Evolutionary conservation across 2,113 vertebrate species (phyloP).

Genomic region (Pseudorhombus dupliciocellatus): DNA sequence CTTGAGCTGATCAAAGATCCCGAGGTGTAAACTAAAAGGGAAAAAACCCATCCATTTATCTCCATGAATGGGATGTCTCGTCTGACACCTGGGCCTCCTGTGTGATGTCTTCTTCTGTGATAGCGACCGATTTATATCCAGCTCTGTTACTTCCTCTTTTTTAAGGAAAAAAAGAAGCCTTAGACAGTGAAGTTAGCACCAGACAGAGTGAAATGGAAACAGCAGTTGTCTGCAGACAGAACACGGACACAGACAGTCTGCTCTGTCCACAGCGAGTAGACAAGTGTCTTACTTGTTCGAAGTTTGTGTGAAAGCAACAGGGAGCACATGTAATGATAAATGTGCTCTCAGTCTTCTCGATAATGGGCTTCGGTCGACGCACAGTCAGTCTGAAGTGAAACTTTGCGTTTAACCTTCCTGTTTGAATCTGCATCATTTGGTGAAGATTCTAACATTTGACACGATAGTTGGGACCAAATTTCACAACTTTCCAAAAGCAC

Average conservation of each 20-base stretch:
- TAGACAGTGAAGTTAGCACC: not conserved
- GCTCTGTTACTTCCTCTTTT: not conserved
- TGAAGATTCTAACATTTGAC: too few relatives aligned
- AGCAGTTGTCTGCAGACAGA: not conserved
- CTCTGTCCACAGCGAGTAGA: slow-evolving; percentile 27
- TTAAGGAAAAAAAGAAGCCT: not conserved
- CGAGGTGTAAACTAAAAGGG: slow-evolving; percentile 11
- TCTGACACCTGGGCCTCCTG: slow-evolving; percentile 35
- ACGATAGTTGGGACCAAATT: too few relatives aligned
- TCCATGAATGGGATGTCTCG: slow-evolving; percentile 37
- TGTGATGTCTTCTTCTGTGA: slow-evolving; percentile 34
- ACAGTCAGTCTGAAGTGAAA: too few relatives aligned
- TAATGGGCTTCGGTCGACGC: not conserved
- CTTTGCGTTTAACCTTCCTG: too few relatives aligned
- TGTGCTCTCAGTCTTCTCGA: not conserved
- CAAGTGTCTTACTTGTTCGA: not conserved
- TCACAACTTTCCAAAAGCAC: too few relatives aligned
- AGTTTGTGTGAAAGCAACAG: not conserved
- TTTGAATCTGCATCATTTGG: too few relatives aligned
- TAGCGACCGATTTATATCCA: slow-evolving; percentile 24
- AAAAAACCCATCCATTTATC: slow-evolving; percentile 48
- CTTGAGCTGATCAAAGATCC: slow-evolving; percentile 40
- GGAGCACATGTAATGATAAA: slow-evolving; percentile 8
- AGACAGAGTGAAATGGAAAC: not conserved
- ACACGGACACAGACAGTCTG: slow-evolving; percentile 1